Percentiles rank a stretch among this genome's conserved stretches.
Conservation (phyloP, 2,888 invertebrate species). For the Sminthurides aquaticus region DNA sequence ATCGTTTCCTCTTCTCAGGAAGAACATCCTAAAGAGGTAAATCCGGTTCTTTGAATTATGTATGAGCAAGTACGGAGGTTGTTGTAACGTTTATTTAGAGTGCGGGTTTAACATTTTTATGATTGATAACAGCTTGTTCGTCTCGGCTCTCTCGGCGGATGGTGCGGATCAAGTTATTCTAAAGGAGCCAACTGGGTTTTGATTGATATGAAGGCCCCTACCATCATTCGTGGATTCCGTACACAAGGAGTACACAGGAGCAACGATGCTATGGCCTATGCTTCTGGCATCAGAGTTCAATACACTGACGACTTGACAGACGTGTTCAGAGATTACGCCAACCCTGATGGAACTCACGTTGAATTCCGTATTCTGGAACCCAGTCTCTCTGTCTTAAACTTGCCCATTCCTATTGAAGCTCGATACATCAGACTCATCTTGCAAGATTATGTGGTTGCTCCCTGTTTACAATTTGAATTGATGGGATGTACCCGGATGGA, state of each 20-base stretch:
- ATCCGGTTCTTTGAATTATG: conserved; percentile 9
- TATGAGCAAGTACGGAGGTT: background rate
- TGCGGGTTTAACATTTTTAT: conserved; percentile 13
- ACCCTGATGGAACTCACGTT: conserved; percentile 85
- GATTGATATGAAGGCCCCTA: conserved; percentile 78
- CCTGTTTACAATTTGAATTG: conserved; percentile 79
- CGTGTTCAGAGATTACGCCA: conserved; percentile 80
- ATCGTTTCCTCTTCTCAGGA: conserved; percentile 73
- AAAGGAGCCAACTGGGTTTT: conserved; percentile 83
- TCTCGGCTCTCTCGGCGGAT: conserved; percentile 64
- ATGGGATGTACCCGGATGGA: conserved; percentile 82
- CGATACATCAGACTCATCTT: conserved; percentile 78
- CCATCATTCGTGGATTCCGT: conserved; percentile 79
- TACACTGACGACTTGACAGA: conserved; percentile 84
- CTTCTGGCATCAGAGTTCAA: conserved; percentile 78
- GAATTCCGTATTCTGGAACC: conserved; percentile 85
- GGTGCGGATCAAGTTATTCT: conserved; percentile 81
- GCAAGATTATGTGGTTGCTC: conserved; percentile 77
- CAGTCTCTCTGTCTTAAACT: conserved; percentile 78
- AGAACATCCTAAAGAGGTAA: conserved; percentile 73
- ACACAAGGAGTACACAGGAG: conserved; percentile 78
- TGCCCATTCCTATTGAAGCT: conserved; percentile 85
- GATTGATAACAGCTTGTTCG: conserved; percentile 61
- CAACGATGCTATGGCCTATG: conserved; percentile 77
- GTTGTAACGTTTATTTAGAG: background rate